Conservation (phyloP, 2,888 invertebrate species). For the Leptopilina drosophilae region DNA sequence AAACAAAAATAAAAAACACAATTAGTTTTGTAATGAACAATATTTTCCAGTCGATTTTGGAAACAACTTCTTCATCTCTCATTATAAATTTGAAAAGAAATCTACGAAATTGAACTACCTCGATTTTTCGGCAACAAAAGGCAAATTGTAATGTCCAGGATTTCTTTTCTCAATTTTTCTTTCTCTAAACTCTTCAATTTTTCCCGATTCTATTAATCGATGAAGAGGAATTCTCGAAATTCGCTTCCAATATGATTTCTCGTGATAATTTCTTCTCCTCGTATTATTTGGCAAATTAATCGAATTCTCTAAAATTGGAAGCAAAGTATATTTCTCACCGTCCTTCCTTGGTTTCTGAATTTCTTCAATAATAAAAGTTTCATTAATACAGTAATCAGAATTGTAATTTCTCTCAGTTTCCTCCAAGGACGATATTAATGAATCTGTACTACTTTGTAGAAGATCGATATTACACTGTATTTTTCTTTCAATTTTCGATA, state of each 20-base stretch:
- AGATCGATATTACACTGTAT: constrained; percentile 57
- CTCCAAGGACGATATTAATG: constrained; percentile 63
- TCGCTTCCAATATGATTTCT: constrained; percentile 59
- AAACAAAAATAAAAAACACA: too few relatives aligned
- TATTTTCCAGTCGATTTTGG: not conserved
- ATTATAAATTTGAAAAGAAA: too few relatives aligned
- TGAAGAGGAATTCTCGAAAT: constrained; percentile 52
- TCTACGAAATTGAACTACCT: constrained; percentile 1
- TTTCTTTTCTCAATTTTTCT: constrained; percentile 3
- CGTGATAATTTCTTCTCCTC: constrained; percentile 20
- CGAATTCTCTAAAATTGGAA: constrained; percentile 56
- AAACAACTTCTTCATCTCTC: not conserved
- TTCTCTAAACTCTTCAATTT: constrained; percentile 3
- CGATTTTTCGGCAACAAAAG: constrained; percentile 11
- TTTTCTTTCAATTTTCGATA: constrained; percentile 45
- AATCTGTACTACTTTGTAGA: constrained; percentile 63
- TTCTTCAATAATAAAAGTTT: constrained; percentile 57
- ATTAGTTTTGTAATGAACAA: too few relatives aligned
- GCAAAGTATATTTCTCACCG: constrained; percentile 41
- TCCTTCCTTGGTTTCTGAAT: constrained; percentile 48
- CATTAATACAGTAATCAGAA: constrained; percentile 51
- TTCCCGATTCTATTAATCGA: constrained; percentile 55
- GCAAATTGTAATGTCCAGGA: not conserved
- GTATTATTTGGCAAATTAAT: constrained; percentile 40
- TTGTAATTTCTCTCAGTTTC: constrained; percentile 40